Conservation (phyloP, 2,797 vertebrate species). For the Stomatorhinus walkeri region DNA sequence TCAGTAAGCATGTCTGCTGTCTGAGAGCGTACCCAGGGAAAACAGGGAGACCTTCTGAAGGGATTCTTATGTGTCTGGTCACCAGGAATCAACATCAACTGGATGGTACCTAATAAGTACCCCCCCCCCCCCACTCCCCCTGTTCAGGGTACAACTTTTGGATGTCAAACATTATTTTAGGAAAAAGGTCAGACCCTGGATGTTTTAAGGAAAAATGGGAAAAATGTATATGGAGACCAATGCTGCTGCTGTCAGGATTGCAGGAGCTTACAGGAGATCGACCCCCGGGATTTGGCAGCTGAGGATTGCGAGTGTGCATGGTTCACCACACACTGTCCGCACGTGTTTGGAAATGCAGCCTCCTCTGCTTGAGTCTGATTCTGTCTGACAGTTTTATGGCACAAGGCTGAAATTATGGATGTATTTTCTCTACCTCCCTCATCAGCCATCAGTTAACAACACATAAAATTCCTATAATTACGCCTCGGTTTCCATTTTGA, state of each 20-base stretch:
- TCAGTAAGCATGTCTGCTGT: not conserved
- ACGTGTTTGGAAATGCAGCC: constrained; percentile 44
- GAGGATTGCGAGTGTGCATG: not conserved
- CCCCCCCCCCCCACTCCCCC: not conserved
- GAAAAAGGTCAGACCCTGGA: not conserved
- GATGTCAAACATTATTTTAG: not conserved
- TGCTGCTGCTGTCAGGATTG: constrained; percentile 19
- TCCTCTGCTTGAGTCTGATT: constrained; percentile 60
- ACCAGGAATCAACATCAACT: not conserved
- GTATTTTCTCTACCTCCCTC: constrained; percentile 60
- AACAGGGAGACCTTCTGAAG: not conserved
- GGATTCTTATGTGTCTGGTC: not conserved
- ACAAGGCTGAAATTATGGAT: constrained; percentile 60
- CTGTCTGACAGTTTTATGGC: constrained; percentile 69
- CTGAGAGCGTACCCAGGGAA: not conserved
- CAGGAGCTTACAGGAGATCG: not conserved
- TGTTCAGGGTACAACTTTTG: not conserved
- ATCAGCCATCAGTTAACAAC: constrained; percentile 69
- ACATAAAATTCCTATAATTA: constrained; percentile 71
- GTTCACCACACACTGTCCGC: not conserved
- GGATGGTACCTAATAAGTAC: not conserved
- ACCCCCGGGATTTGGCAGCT: not conserved
- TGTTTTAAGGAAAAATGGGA: not conserved
- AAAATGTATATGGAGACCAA: not conserved
- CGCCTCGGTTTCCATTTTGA: constrained; percentile 69